These are phyloP conservation scores for Lophius americanus DNA, from an alignment of 2,797 vertebrate species.

Conservation along the genomic window DNA sequence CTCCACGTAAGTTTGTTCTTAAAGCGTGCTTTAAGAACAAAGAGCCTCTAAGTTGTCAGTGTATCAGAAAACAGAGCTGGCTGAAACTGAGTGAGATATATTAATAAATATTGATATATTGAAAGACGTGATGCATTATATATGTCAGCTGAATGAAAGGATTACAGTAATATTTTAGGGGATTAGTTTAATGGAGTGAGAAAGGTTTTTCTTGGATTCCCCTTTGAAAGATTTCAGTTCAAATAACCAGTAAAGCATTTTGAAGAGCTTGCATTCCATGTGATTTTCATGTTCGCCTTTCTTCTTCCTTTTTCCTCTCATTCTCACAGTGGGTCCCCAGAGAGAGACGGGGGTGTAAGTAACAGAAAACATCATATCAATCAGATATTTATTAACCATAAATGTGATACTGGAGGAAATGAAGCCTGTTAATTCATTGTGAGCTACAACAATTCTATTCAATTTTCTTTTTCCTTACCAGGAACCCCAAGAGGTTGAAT, in stretches of 20 bases:
- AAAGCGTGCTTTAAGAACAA: too few relatives aligned
- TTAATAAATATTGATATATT: neutral
- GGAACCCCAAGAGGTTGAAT: constrained; percentile 80
- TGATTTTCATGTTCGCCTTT: constrained; percentile 27
- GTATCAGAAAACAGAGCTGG: neutral
- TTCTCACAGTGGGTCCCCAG: constrained; percentile 89
- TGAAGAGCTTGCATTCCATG: constrained; percentile 25
- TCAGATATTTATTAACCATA: neutral
- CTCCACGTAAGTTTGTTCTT: constrained; percentile 96
- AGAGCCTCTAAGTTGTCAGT: neutral
- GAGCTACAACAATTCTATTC: constrained; percentile 44
- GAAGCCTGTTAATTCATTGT: constrained; percentile 5
- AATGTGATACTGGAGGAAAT: constrained; percentile 1
- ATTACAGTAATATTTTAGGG: constrained; percentile 19
- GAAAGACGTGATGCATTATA: neutral
- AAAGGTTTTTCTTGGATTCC: constrained; percentile 20
- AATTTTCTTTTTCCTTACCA: constrained; percentile 62
- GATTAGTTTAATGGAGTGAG: constrained; percentile 7
- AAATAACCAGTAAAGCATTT: constrained; percentile 37
- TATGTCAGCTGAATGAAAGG: constrained; percentile 1
- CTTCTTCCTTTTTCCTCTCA: constrained; percentile 46
- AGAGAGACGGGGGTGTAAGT: constrained; percentile 97
- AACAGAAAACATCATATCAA: constrained; percentile 41
- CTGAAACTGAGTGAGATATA: constrained; percentile 11
- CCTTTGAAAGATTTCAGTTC: neutral